Evolutionary conservation across 1,140 invertebrate genomes (phyloP).

Genomic region (Lasioglossum albipes): DNA sequence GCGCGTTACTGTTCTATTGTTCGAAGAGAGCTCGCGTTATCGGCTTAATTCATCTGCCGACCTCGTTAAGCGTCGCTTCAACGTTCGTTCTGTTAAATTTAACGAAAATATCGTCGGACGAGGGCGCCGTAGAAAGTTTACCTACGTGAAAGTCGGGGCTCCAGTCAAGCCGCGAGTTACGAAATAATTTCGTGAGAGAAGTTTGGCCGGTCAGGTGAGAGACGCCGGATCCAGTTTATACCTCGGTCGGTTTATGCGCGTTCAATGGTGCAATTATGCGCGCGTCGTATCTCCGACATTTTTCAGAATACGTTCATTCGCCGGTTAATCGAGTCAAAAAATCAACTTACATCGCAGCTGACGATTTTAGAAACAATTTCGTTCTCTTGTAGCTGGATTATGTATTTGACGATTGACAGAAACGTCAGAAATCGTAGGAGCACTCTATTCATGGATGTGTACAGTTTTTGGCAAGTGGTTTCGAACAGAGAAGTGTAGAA

Average conservation of each 20-base stretch:
- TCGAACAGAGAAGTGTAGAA: not conserved
- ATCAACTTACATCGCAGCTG: not conserved
- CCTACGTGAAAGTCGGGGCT: conserved; percentile 40
- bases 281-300: not conserved
- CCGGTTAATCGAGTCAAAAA: not conserved
- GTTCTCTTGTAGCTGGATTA: too few species aligned
- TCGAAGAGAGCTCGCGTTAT: conserved; percentile 9
- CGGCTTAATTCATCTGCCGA: conserved; percentile 26
- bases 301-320: not conserved
- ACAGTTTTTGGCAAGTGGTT: not conserved
- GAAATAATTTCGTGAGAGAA: conserved; percentile 50
- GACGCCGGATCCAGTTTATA: conserved; percentile 24
- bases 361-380: not conserved
- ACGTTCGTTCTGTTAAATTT: conserved; percentile 17
- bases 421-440: too few species aligned
- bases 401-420: too few species aligned
- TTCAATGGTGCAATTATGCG: not conserved
- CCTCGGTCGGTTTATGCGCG: conserved; percentile 22
- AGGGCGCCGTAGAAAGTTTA: conserved; percentile 31
- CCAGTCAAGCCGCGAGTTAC: conserved; percentile 40
- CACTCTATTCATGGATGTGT: too few species aligned
- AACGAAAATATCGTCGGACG: conserved; percentile 15
- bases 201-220: conserved; percentile 26
- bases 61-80: conserved; percentile 18
- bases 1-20: conserved; percentile 11